Conservation (phyloP, 2,113 vertebrate species). For the Neogale vison region DNA sequence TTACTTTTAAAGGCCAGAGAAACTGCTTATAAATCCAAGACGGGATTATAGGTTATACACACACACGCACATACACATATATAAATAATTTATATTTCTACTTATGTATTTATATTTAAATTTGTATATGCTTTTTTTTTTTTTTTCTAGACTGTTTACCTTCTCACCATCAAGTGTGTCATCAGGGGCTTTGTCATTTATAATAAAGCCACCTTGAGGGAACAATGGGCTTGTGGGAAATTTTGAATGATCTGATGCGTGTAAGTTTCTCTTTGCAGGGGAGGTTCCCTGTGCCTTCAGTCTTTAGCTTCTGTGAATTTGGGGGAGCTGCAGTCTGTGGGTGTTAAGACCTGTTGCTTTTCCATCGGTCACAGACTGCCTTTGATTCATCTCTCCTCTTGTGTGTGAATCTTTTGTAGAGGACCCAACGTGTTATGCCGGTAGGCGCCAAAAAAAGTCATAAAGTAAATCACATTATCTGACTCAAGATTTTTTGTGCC, state of each 20-base stretch:
- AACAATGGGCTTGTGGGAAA: not conserved
- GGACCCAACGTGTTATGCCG: not conserved
- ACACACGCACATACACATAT: too few relatives aligned
- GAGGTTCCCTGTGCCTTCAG: not conserved
- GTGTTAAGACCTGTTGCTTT: constrained; percentile 20
- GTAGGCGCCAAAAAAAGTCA: not conserved
- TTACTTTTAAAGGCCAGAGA: not conserved
- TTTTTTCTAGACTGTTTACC: not conserved
- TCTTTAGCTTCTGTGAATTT: not conserved
- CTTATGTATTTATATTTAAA: not conserved
- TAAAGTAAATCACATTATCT: not conserved
- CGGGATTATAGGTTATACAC: not conserved
- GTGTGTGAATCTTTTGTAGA: not conserved
- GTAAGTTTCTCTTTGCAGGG: not conserved
- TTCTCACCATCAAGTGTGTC: not conserved
- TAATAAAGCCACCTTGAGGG: not conserved
- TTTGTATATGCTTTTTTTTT: not conserved
- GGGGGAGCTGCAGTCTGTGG: not conserved
- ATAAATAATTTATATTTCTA: not conserved
- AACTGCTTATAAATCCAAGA: not conserved
- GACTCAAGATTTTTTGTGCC: not conserved
- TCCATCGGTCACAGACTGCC: not conserved
- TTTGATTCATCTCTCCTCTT: constrained; percentile 50
- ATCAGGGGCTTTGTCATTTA: not conserved
- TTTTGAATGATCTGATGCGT: not conserved